Evolutionary conservation across 2,797 vertebrate species (phyloP).

Genomic region (Micropoecilia bifurca): DNA sequence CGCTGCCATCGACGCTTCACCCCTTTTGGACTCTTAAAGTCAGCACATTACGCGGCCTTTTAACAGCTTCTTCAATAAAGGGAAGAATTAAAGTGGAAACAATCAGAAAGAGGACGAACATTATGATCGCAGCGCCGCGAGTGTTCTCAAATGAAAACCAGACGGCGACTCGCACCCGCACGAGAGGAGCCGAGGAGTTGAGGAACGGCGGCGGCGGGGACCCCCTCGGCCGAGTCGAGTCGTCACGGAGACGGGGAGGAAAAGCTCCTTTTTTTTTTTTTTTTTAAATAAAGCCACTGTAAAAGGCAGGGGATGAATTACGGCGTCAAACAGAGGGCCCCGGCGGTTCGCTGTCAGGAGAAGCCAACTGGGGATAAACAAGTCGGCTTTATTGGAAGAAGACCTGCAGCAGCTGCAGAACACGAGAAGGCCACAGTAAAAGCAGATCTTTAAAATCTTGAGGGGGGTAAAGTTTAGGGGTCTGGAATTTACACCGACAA

Average conservation of each 20-base stretch:
- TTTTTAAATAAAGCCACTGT: slow-evolving; percentile 72
- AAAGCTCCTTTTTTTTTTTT: slow-evolving; percentile 61
- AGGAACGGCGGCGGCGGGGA: slow-evolving; percentile 18
- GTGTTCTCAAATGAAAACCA: slow-evolving; percentile 70
- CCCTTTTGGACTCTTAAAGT: slow-evolving; percentile 12
- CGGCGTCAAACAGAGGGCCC: slow-evolving; percentile 52
- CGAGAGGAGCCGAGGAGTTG: slow-evolving; percentile 39
- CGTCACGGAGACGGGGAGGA: slow-evolving; percentile 23
- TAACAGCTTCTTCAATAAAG: slow-evolving; percentile 41
- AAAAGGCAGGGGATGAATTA: slow-evolving; percentile 69
- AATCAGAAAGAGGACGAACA: slow-evolving; percentile 41
- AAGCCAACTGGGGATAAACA: slow-evolving; percentile 71
- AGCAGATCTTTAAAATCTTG: neutral
- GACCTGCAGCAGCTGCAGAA: slow-evolving; percentile 46
- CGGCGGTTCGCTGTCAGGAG: slow-evolving; percentile 56
- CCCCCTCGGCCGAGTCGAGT: slow-evolving; percentile 35
- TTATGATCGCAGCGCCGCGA: slow-evolving; percentile 43
- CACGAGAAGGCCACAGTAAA: slow-evolving; percentile 31
- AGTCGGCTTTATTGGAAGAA: slow-evolving; percentile 53
- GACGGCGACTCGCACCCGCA: slow-evolving; percentile 51
- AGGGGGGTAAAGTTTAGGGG: neutral
- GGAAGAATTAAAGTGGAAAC: slow-evolving; percentile 30
- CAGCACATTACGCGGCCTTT: slow-evolving; percentile 21
- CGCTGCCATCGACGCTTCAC: slow-evolving; percentile 9
- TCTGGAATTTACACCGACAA: neutral